These are phyloP conservation scores for Indicator indicator DNA, from an alignment of 2,113 vertebrate genomes.

Conservation along the genomic window DNA sequence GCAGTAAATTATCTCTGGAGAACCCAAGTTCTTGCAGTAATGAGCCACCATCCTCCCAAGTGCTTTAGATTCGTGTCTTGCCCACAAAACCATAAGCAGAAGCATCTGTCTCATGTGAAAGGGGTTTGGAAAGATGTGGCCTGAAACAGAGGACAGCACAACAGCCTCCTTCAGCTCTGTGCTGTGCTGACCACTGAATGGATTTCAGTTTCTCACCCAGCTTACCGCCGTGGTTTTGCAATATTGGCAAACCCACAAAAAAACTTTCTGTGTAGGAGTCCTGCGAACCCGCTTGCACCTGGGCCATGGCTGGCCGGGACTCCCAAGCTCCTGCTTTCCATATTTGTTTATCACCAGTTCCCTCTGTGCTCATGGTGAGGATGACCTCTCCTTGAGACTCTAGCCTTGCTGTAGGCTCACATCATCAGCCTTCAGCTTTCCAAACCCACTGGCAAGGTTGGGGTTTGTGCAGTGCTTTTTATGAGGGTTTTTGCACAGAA, in stretches of 20 bases:
- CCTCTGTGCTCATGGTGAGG: neutral
- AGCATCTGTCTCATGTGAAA: neutral
- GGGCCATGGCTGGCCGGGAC: neutral
- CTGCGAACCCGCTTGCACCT: neutral
- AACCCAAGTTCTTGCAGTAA: slow-evolving; percentile 25
- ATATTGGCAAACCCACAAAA: slow-evolving; percentile 53
- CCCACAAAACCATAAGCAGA: slow-evolving; percentile 33
- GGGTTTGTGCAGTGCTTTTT: neutral
- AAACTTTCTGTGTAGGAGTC: neutral
- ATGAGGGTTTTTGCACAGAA: neutral
- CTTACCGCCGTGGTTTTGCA: neutral
- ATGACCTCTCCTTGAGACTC: neutral
- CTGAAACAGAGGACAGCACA: neutral
- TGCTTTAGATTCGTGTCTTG: neutral
- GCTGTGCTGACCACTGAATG: neutral
- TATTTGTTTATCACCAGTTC: neutral
- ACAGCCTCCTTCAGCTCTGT: slow-evolving; percentile 15
- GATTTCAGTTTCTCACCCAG: slow-evolving; percentile 16
- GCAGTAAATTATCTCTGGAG: slow-evolving; percentile 32
- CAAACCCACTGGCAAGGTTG: neutral
- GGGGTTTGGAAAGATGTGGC: slow-evolving; percentile 35
- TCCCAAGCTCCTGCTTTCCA: neutral
- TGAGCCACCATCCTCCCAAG: slow-evolving; percentile 21
- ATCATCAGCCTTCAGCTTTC: neutral
- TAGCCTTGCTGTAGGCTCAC: neutral